Conservation (phyloP, 2,888 invertebrate species). For the Nemotelus pantherinus region DNA sequence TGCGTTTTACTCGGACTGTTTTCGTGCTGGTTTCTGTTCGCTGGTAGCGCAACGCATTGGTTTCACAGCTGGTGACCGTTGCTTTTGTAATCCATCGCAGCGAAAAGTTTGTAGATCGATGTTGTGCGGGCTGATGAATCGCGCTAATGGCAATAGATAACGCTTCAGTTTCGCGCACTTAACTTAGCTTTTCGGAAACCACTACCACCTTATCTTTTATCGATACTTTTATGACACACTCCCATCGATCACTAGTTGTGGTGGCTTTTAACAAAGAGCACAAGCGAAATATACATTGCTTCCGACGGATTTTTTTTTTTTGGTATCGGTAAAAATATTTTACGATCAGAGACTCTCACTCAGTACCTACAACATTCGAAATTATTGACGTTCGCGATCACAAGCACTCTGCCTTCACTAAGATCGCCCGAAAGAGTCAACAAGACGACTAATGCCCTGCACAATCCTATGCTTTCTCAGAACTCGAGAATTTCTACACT, state of each 20-base stretch:
- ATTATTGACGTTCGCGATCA: constrained; percentile 2
- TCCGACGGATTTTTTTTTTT: too few relatives aligned
- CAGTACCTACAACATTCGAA: too few relatives aligned
- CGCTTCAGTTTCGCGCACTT: neutral
- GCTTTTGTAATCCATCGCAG: constrained; percentile 18
- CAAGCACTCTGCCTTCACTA: neutral
- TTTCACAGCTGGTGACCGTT: constrained; percentile 2
- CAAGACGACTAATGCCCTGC: neutral
- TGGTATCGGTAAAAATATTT: too few relatives aligned
- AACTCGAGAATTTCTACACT: constrained; percentile 3
- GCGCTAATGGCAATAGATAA: neutral
- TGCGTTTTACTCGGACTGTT: constrained; percentile 15
- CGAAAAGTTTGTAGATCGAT: neutral
- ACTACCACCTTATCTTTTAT: neutral
- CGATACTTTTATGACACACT: constrained; percentile 10
- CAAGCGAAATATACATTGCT: neutral
- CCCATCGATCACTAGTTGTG: constrained; percentile 22
- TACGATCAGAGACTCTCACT: too few relatives aligned
- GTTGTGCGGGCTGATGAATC: neutral
- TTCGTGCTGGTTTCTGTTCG: neutral
- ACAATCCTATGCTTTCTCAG: neutral
- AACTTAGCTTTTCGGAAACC: neutral
- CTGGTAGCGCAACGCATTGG: neutral
- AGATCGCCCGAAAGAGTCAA: constrained; percentile 14
- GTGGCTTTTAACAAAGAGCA: constrained; percentile 3